These are phyloP conservation scores for Drosophila longiperda DNA, from an alignment of 2,888 invertebrate species.

Conservation along the genomic window DNA sequence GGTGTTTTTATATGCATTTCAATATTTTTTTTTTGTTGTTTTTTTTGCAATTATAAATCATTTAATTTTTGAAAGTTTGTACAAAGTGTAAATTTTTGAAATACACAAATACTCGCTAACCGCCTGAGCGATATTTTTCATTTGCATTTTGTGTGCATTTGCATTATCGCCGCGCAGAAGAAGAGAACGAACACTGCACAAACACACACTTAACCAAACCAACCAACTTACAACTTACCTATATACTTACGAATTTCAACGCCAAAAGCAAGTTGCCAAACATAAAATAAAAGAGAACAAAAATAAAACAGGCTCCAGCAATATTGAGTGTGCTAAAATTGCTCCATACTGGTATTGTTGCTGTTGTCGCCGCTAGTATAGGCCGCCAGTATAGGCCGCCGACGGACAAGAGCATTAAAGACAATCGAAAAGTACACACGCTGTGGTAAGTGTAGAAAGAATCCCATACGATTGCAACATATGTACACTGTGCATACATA, in stretches of 20 bases:
- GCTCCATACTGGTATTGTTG: slow-evolving; percentile 49
- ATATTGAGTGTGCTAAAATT: slow-evolving; percentile 61
- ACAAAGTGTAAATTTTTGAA: slow-evolving; percentile 37
- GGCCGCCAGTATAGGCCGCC: slow-evolving; percentile 39
- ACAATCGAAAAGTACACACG: slow-evolving; percentile 45
- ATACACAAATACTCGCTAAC: slow-evolving; percentile 6
- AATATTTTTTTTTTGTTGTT: slow-evolving; percentile 27
- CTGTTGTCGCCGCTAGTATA: slow-evolving; percentile 47
- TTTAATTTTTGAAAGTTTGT: slow-evolving; percentile 40
- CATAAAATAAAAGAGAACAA: slow-evolving; percentile 39
- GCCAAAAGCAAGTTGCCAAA: slow-evolving; percentile 58
- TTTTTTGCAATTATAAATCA: slow-evolving; percentile 16
- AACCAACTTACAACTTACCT: slow-evolving; percentile 5
- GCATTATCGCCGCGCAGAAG: slow-evolving; percentile 41
- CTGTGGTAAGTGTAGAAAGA: slow-evolving; percentile 45
- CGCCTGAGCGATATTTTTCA: slow-evolving; percentile 24
- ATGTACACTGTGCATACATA: slow-evolving; percentile 2
- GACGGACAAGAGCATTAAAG: slow-evolving; percentile 52
- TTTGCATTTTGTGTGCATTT: slow-evolving; percentile 49
- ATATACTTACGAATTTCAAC: slow-evolving; percentile 46
- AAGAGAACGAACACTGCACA: slow-evolving; percentile 15
- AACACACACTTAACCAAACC: slow-evolving; percentile 1
- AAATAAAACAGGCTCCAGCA: slow-evolving; percentile 52
- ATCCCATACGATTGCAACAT: slow-evolving; percentile 2
- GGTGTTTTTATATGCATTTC: slow-evolving; percentile 36